Conservation (phyloP, 2,888 invertebrate species). For the Philaethria dido region DNA sequence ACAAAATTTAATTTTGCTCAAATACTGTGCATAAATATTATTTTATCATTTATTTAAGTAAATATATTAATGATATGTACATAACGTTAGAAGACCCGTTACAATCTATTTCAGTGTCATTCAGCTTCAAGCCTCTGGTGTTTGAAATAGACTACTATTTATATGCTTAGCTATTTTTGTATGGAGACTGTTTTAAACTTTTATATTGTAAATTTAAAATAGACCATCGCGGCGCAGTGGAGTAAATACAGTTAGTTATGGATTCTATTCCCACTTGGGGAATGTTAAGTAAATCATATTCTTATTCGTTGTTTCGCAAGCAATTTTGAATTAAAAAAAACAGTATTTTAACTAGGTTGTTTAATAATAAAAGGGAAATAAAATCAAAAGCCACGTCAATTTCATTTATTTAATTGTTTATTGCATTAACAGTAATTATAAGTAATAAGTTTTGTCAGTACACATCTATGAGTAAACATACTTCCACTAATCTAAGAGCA, state of each 20-base stretch:
- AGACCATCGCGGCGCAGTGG: too few species aligned
- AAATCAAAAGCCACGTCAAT: slow-evolving; percentile 33
- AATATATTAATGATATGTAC: neutral
- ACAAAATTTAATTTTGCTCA: too few species aligned
- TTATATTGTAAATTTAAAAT: neutral
- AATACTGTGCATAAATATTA: too few species aligned
- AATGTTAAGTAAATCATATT: too few species aligned
- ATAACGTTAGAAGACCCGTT: neutral
- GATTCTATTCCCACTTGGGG: too few species aligned
- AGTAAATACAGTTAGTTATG: too few species aligned
- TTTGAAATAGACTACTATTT: slow-evolving; percentile 18
- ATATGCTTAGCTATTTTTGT: slow-evolving; percentile 2
- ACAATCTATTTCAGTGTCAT: slow-evolving; percentile 6
- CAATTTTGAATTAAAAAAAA: too few species aligned
- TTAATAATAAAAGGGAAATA: neutral
- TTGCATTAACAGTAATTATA: slow-evolving; percentile 76
- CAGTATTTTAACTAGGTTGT: too few species aligned
- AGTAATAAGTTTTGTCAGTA: slow-evolving; percentile 61
- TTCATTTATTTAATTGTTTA: slow-evolving; percentile 49
- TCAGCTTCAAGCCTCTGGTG: slow-evolving; percentile 11
- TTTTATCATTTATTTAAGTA: neutral
- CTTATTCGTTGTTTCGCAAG: too few species aligned
- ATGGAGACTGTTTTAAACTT: neutral
- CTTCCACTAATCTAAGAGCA: slow-evolving; percentile 36
- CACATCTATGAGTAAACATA: slow-evolving; percentile 17